Percentiles rank a stretch among this genome's conserved stretches.
phyloP scores from a whole-genome alignment of 2,797 vertebrate genomes.

The Anabas testudineus region DNA sequence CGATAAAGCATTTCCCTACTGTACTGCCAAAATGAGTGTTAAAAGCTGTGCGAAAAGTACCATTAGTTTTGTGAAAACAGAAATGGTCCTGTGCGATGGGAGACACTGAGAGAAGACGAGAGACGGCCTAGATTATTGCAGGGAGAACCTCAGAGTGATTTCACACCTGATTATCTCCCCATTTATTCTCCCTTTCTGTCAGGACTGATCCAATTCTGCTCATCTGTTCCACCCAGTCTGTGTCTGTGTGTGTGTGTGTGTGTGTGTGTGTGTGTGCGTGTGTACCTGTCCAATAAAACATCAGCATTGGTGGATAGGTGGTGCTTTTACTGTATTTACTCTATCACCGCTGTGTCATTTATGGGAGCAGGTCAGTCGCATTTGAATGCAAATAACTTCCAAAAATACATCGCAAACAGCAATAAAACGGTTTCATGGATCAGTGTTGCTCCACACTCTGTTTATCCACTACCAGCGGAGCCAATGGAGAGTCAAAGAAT shows the following conservation, averaged over 20 bases:
- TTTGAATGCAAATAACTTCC: constrained; percentile 46
- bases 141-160: constrained; percentile 51
- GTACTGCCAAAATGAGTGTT: constrained; percentile 11
- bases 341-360: constrained; percentile 12
- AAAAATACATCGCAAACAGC: constrained; percentile 41
- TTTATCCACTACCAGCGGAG: constrained; percentile 31
- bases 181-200: constrained; percentile 40
- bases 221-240: constrained; percentile 37
- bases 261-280: too few species aligned
- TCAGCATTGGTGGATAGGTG: neutral
- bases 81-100: constrained; percentile 9
- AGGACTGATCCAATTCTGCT: constrained; percentile 50
- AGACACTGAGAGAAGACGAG: constrained; percentile 25
- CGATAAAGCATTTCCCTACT: constrained; percentile 21
- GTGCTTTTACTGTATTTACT: constrained; percentile 18
- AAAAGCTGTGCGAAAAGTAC: constrained; percentile 39
- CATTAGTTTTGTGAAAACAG: constrained; percentile 47
- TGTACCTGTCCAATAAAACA: too few species aligned
- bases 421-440: constrained; percentile 27
- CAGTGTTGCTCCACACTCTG: constrained; percentile 32
- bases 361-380: constrained; percentile 11
- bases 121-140: constrained; percentile 34
- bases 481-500: constrained; percentile 33
- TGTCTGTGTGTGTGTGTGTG: too few species aligned
- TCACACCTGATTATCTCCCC: constrained; percentile 65